Conservation (phyloP, 2,113 vertebrate species). For the Semicossyphus pulcher region DNA sequence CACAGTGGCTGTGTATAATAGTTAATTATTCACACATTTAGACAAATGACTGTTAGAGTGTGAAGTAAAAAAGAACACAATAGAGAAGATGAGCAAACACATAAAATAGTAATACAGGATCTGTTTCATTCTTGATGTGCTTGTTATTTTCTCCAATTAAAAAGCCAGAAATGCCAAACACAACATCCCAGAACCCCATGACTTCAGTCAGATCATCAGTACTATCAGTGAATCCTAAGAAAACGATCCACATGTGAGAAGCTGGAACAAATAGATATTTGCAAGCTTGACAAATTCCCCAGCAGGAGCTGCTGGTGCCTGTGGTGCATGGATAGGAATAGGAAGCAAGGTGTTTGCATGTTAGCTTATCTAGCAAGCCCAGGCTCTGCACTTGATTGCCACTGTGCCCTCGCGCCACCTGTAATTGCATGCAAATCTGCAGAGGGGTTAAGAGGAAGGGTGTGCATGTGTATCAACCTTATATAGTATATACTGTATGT, state of each 20-base stretch:
- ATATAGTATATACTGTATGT: too few relatives aligned
- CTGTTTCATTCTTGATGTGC: too few relatives aligned
- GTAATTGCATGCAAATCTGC: slow-evolving; percentile 58
- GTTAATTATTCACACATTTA: not conserved
- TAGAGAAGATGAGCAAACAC: not conserved
- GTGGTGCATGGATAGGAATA: not conserved
- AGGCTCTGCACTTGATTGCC: slow-evolving; percentile 31
- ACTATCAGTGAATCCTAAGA: too few relatives aligned
- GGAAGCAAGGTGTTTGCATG: slow-evolving; percentile 9
- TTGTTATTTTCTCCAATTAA: too few relatives aligned
- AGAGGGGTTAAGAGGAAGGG: slow-evolving; percentile 7
- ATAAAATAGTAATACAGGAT: too few relatives aligned
- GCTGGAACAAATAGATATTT: too few relatives aligned
- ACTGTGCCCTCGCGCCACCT: not conserved
- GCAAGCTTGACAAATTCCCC: too few relatives aligned
- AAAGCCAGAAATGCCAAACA: too few relatives aligned
- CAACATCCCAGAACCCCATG: too few relatives aligned
- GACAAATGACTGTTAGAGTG: not conserved
- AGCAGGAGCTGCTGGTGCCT: slow-evolving; percentile 16
- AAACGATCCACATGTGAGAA: too few relatives aligned
- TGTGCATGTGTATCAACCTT: too few relatives aligned
- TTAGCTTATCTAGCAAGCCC: slow-evolving; percentile 56
- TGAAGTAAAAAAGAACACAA: not conserved
- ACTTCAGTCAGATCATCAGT: too few relatives aligned
- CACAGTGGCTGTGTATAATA: not conserved